Evolutionary conservation across 2,797 vertebrate genomes (phyloP).

Genomic region (Galagoides demidoff): DNA sequence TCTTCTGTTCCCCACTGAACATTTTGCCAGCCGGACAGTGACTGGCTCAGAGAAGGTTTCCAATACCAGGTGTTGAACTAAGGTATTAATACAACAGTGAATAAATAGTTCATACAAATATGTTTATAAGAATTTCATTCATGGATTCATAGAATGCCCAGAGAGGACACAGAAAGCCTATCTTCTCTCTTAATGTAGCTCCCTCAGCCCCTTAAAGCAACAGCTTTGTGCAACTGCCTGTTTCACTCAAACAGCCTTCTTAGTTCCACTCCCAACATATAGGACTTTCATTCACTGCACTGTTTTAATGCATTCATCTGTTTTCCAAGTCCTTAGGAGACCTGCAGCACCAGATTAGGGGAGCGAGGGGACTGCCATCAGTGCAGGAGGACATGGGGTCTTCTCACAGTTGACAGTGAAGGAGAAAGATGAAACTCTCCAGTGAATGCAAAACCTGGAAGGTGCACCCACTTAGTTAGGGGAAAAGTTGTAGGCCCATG

Average conservation of each 20-base stretch:
- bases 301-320: not conserved
- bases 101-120: not conserved
- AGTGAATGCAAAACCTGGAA: not conserved
- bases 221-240: not conserved
- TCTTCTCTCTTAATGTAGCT: not conserved
- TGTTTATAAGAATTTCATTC: constrained; percentile 3
- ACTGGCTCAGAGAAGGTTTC: not conserved
- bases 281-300: not conserved
- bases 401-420: not conserved
- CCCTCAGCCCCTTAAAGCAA: not conserved
- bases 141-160: not conserved
- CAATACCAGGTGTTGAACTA: not conserved
- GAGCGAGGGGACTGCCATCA: not conserved
- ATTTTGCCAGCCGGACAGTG: not conserved
- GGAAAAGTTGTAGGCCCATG: not conserved
- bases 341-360: not conserved
- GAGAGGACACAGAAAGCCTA: not conserved
- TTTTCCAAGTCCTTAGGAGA: not conserved
- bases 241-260: not conserved
- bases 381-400: not conserved
- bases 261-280: not conserved
- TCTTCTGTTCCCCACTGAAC: not conserved
- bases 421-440: constrained; percentile 1
- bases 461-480: not conserved
- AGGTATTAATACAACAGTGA: constrained; percentile 3